Percentiles rank a stretch among this genome's conserved stretches.
Evolutionary conservation across 2,888 invertebrate species (phyloP).

Genomic region (Oscheius onirici): DNA sequence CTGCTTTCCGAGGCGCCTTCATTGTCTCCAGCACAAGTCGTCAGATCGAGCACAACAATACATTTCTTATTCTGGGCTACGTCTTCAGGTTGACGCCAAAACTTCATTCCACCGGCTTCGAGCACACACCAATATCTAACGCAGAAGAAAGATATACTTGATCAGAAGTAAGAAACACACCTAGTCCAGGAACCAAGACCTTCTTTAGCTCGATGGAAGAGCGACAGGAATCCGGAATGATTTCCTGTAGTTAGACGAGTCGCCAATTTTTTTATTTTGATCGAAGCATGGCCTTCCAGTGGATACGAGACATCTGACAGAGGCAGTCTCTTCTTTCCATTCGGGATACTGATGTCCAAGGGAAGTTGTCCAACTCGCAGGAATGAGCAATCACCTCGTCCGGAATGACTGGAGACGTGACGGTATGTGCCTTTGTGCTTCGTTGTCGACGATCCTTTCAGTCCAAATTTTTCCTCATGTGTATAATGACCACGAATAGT

Average conservation of each 20-base stretch:
- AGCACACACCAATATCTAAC: conserved; percentile 85
- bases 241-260: conserved; percentile 41
- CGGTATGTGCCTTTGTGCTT: no score
- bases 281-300: no score
- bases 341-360: not conserved
- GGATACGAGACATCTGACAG: no score
- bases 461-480: conserved; percentile 85
- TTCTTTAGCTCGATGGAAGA: conserved; percentile 89
- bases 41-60: conserved; percentile 47
- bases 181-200: conserved; percentile 97
- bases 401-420: no score
- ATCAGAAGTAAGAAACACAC: conserved; percentile 59
- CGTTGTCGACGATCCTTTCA: no score
- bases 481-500: conserved; percentile 80
- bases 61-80: conserved; percentile 77
- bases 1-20: conserved; percentile 22
- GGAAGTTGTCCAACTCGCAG: not conserved
- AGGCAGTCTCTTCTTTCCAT: no score
- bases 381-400: conserved; percentile 70
- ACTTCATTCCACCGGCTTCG: conserved; percentile 82
- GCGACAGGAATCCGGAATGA: conserved; percentile 77
- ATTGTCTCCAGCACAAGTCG: conserved; percentile 48
- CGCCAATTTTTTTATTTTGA: conserved; percentile 1
- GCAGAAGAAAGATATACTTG: not conserved
- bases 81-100: conserved; percentile 97